Evolutionary conservation across 2,113 vertebrate genomes (phyloP).

Genomic region (Sarotherodon lohbergeri): DNA sequence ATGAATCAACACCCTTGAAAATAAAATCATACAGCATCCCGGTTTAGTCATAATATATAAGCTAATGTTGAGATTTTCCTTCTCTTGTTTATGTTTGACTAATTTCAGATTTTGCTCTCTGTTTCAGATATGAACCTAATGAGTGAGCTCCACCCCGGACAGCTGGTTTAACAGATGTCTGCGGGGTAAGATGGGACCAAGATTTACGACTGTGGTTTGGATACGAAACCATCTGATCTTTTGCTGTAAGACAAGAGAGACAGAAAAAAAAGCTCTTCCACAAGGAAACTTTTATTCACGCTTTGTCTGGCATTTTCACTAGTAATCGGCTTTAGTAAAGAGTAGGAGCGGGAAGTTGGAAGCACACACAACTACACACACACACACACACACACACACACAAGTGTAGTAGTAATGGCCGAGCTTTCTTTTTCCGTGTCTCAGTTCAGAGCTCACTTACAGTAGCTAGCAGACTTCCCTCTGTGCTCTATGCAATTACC

Average conservation of each 20-base stretch:
- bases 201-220: background rate
- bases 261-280: background rate
- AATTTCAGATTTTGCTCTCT: background rate
- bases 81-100: background rate
- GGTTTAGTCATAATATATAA: background rate
- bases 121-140: conserved; percentile 73
- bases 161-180: background rate
- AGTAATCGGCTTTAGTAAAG: conserved; percentile 8
- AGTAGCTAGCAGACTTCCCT: conserved; percentile 34
- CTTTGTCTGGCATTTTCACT: conserved; percentile 20
- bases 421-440: conserved; percentile 22
- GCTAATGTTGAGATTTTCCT: background rate
- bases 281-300: background rate
- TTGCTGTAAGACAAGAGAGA: conserved; percentile 1
- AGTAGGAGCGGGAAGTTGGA: background rate
- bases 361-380: background rate
- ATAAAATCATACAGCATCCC: background rate
- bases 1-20: background rate
- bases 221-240: background rate
- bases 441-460: conserved; percentile 13
- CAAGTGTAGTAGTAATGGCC: background rate
- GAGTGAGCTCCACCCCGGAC: conserved; percentile 55
- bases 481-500: conserved; percentile 55
- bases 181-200: background rate
- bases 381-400: background rate